phyloP scores from a whole-genome alignment of 2,888 invertebrate species.

The Odontocolon sp. region DNA sequence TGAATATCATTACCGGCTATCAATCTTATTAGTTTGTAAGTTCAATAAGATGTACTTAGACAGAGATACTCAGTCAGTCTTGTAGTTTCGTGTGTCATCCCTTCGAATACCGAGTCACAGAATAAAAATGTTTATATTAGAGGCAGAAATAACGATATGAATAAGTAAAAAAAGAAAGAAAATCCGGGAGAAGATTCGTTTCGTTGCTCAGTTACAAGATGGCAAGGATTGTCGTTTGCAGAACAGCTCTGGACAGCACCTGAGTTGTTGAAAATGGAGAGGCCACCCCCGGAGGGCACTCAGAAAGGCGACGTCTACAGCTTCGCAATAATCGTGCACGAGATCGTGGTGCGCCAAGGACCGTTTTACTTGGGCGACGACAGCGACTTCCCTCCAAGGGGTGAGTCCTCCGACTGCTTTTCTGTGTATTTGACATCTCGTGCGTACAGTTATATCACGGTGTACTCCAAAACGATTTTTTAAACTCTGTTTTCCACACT shows the following conservation, averaged over 20 bases:
- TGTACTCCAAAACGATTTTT: not conserved
- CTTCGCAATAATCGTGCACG: constrained; percentile 96
- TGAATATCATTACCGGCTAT: not conserved
- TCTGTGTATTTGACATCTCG: constrained; percentile 17
- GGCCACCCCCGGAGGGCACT: constrained; percentile 86
- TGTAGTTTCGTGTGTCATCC: too few relatives aligned
- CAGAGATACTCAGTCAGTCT: too few relatives aligned
- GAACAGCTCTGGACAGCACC: constrained; percentile 96
- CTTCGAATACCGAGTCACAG: too few relatives aligned
- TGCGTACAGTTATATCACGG: not conserved
- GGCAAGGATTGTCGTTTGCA: constrained; percentile 78
- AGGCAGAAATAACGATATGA: too few relatives aligned
- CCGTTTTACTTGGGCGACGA: constrained; percentile 90
- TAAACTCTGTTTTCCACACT: not conserved
- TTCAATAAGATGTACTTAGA: too few relatives aligned
- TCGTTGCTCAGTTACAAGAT: constrained; percentile 23
- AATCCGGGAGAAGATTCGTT: not conserved
- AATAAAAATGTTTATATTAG: not conserved
- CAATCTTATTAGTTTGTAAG: not conserved
- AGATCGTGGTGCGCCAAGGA: constrained; percentile 94
- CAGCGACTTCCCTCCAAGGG: constrained; percentile 86
- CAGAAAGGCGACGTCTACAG: constrained; percentile 98
- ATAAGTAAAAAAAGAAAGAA: not conserved
- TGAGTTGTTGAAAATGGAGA: constrained; percentile 88
- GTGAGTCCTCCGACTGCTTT: constrained; percentile 81